phyloP scores from a whole-genome alignment of 2,797 vertebrate species.

The Micropoecilia bifurca region DNA sequence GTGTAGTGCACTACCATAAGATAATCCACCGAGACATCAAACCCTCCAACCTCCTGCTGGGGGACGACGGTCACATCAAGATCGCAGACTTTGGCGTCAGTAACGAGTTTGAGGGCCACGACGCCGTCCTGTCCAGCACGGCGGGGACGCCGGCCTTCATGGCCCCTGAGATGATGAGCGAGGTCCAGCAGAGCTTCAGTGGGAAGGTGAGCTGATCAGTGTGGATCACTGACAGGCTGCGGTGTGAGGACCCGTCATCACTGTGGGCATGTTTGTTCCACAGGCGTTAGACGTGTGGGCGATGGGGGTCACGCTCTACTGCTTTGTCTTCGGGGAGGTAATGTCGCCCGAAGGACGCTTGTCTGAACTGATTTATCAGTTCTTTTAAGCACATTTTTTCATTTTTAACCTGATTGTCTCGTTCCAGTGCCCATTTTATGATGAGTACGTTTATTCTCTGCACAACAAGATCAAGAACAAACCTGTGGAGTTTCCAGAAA shows the following conservation, averaged over 20 bases:
- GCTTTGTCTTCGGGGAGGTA: slow-evolving; percentile 94
- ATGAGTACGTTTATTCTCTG: slow-evolving; percentile 91
- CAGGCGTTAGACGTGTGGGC: slow-evolving; percentile 98
- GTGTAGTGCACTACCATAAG: slow-evolving; percentile 94
- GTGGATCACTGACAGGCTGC: neutral
- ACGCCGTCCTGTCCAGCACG: slow-evolving; percentile 90
- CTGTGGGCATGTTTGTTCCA: slow-evolving; percentile 49
- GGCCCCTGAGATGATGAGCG: slow-evolving; percentile 92
- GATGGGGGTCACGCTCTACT: slow-evolving; percentile 93
- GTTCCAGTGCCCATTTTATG: slow-evolving; percentile 92
- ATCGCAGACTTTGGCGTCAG: slow-evolving; percentile 97
- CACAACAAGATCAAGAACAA: slow-evolving; percentile 93
- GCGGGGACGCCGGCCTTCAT: slow-evolving; percentile 97
- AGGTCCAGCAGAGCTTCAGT: slow-evolving; percentile 89
- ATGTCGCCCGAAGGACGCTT: slow-evolving; percentile 37
- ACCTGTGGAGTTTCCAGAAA: slow-evolving; percentile 88
- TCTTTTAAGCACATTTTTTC: neutral
- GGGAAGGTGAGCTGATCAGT: slow-evolving; percentile 85
- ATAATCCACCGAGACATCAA: slow-evolving; percentile 98
- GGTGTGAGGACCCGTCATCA: slow-evolving; percentile 1
- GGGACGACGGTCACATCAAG: slow-evolving; percentile 92
- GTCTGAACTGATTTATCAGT: neutral
- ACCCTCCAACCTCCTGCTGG: slow-evolving; percentile 94
- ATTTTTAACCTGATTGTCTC: slow-evolving; percentile 1
- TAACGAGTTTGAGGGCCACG: slow-evolving; percentile 93